phyloP scores from a whole-genome alignment of 1,140 invertebrate genomes.

The Spodoptera litura region DNA sequence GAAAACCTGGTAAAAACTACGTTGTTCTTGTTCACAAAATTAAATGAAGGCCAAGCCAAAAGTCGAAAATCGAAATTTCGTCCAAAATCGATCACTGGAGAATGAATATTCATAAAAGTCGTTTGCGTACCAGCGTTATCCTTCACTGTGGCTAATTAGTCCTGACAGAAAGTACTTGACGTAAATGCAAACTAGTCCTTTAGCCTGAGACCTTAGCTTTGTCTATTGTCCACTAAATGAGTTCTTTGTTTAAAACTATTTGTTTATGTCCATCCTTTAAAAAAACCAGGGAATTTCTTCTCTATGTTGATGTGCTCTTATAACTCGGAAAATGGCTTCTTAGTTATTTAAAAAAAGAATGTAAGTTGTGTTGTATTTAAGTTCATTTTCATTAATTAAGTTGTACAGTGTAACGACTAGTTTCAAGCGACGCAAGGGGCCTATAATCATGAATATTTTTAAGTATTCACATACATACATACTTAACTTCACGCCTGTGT shows the following conservation, averaged over 20 bases:
- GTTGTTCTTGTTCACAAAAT: not conserved
- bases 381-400: too few species aligned
- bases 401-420: too few species aligned
- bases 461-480: too few species aligned
- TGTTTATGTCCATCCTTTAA: not conserved
- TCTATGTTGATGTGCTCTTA: not conserved
- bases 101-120: constrained; percentile 40
- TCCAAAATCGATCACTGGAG: constrained; percentile 18
- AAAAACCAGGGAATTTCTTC: not conserved
- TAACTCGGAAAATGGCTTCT: too few species aligned
- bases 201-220: not conserved
- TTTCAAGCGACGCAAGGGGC: too few species aligned
- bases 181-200: constrained; percentile 27
- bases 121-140: constrained; percentile 23
- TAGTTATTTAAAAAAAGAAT: too few species aligned
- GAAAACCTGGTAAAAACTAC: not conserved
- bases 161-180: constrained; percentile 10
- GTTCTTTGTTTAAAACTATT: not conserved
- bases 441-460: too few species aligned
- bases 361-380: too few species aligned
- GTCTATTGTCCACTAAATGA: not conserved
- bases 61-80: not conserved
- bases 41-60: too few species aligned
- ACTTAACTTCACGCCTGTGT: too few species aligned
- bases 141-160: constrained; percentile 38